Base-by-base conservation (phyloP, 1,140 invertebrate genomes). In the Macrocentrus cingulum region DNA sequence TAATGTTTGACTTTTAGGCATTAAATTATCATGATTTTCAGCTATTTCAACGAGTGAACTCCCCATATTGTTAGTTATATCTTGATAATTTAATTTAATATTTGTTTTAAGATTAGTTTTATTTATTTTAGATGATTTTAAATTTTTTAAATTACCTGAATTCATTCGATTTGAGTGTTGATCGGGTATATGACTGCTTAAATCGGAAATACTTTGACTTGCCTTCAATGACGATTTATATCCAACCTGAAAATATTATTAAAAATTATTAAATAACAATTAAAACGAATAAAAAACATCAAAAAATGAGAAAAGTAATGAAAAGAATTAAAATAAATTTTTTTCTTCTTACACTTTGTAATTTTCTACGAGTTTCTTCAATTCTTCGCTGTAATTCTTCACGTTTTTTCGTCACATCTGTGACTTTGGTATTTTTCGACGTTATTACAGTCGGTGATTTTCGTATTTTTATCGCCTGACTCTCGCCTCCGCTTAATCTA, bases 381-480 rank as follows among this genome's bases (percentile, higher is more conserved):
- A 95, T 91, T 68, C 91, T 84, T 70, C 91, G 86, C 62, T 90
- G 85, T 42, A 95, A 77, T 73, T 95, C 91, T 75, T 94, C 89
- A 39, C 92, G 82, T 65, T 90, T 90, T 55, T 87, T 87, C 2
- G 84, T 83, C 1, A 87, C 84, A 59, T 88, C 87, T 0, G 82
- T 87, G 23, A 72, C 75, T 65, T 82, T 80, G 0, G 79, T 72
- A 63, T 83, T 79, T 61, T 82, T 84, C 0, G 81, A 77, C n/a
- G 83, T 82, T 49, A 82, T 80, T 55, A 84, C 82, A 0, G 83
- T 81, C 23, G 80, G 81, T 13, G 76, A 74, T 64, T 85, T 84
- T 7, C 70, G 69, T 20, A 57, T 60, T 60, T 74, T 72, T 46
- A 62, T 65, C 36, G 34, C 68, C 39, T 39, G 69, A 69, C 70